Base-by-base conservation (phyloP, 2,797 vertebrate species). In the Acrossocheilus wenchowensis region DNA sequence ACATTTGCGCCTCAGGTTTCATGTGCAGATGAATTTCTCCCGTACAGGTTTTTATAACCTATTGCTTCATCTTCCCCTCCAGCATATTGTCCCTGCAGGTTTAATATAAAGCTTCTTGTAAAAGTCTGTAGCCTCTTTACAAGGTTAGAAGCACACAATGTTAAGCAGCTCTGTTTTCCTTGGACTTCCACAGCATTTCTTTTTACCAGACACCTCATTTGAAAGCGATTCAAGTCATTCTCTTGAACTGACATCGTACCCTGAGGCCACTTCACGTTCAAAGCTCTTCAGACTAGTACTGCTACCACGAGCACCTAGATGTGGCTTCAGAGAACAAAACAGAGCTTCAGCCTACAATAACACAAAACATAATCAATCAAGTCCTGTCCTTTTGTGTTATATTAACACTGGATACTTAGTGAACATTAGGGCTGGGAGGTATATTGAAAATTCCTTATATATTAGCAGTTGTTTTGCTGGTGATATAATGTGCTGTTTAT, bases 131-230 rank as follows among this genome's bases (percentile, higher is more conserved):
- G 52, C 17, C 48, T 74, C 85, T 87, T 80, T 82, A 88, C 86
- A 79, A 85, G 81, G 69, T 74, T 83, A 52, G 66, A 73, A 14
- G 57, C 30, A 6, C 54, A 41, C 81, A 60, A 21, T 82, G 54
- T 85, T 7, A 26, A 69, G 72, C 82, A 78, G 57, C 75, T 81
- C 71, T 89, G 83, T 80, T 91, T 89, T 83, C 66, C 73, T 88
- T 88, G 87, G 89, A 84, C 78, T 60, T 57, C 23, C 26, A 48
- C 36, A 12, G 73, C 71, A 85, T 85, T 88, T 85, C 66, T 77
- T 39, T 78, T 85, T 66, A 84, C 50, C 66, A 87, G 72, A 83
- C 75, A 84, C 87, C 77, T 83, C 52, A 83, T 83, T 71, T 82
- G 74, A 88, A 87, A 88, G 57, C 19, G 2, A 69, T 84, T 83